Conservation (phyloP, 2,888 invertebrate genomes). For the Cataglyphis cursor region DNA sequence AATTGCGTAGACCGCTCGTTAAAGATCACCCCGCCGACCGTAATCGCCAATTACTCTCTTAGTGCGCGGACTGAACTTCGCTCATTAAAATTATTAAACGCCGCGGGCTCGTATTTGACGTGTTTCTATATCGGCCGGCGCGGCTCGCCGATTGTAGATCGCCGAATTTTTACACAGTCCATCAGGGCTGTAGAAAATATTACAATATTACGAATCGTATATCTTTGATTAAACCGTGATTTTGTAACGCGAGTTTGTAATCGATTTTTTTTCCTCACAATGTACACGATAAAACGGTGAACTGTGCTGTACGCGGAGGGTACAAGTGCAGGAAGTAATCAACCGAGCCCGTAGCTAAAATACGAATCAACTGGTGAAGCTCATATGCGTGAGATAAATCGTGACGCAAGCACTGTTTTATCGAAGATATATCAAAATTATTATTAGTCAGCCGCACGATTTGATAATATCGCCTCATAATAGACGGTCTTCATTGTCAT, state of each 20-base stretch:
- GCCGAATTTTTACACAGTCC: conserved; percentile 38
- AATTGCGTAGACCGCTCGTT: conserved; percentile 76
- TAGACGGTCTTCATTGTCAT: conserved; percentile 35
- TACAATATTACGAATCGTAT: not conserved
- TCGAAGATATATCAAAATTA: conserved; percentile 42
- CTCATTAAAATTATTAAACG: conserved; percentile 78
- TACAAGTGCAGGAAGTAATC: conserved; percentile 12
- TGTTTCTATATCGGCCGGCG: conserved; percentile 2
- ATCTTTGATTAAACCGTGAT: not conserved
- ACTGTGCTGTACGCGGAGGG: not conserved
- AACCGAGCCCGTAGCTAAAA: conserved; percentile 16
- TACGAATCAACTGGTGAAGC: not conserved
- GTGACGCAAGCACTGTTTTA: conserved; percentile 29
- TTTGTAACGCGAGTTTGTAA: not conserved
- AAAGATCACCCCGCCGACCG: conserved; percentile 72
- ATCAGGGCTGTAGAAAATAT: not conserved
- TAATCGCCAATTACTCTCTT: conserved; percentile 77
- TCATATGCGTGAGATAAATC: conserved; percentile 14
- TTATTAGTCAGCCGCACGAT: conserved; percentile 20
- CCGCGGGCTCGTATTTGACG: conserved; percentile 42
- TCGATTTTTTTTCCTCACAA: conserved; percentile 2
- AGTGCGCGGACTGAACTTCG: conserved; percentile 75
- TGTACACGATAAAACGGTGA: conserved; percentile 3
- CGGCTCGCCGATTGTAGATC: not conserved
- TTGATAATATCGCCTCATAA: conserved; percentile 35